These are phyloP conservation scores for Agrotis puta DNA, from an alignment of 2,888 invertebrate genomes.

Conservation along the genomic window DNA sequence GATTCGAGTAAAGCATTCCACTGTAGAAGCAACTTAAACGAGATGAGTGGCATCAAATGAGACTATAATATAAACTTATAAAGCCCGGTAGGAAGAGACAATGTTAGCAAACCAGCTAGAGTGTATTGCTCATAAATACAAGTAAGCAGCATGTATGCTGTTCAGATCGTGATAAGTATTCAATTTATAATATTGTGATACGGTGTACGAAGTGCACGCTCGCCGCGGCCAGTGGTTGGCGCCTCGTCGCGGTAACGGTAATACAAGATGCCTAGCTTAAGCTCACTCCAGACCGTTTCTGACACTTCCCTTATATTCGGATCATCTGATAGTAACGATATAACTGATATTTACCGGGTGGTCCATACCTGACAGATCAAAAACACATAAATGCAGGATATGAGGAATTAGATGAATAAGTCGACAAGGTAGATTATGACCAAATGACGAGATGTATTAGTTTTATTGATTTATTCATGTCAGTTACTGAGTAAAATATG, in stretches of 20 bases:
- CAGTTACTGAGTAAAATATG: background rate
- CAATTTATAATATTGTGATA: conserved; percentile 69
- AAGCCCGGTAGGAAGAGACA: conserved; percentile 43
- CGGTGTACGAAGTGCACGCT: conserved; percentile 61
- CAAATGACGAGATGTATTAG: conserved; percentile 14
- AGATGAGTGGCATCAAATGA: conserved; percentile 18
- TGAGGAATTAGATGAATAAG: conserved; percentile 39
- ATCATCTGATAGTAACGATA: conserved; percentile 65
- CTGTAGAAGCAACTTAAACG: conserved; percentile 6
- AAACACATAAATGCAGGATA: conserved; percentile 34
- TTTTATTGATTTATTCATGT: conserved; percentile 14
- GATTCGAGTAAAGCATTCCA: conserved; percentile 20
- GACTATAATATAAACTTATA: conserved; percentile 11
- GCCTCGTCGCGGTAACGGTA: conserved; percentile 88
- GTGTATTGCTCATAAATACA: conserved; percentile 42
- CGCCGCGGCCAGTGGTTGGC: conserved; percentile 75
- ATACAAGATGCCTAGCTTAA: conserved; percentile 86
- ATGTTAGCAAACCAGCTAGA: conserved; percentile 29
- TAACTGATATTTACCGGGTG: conserved; percentile 56
- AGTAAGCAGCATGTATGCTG: conserved; percentile 49
- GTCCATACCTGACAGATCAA: conserved; percentile 48
- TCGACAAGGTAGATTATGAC: conserved; percentile 33
- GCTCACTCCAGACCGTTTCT: conserved; percentile 76
- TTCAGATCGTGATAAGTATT: conserved; percentile 58
- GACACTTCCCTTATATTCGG: conserved; percentile 71